phyloP scores from a whole-genome alignment of 2,888 invertebrate genomes.

The Drosophila prolongata region DNA sequence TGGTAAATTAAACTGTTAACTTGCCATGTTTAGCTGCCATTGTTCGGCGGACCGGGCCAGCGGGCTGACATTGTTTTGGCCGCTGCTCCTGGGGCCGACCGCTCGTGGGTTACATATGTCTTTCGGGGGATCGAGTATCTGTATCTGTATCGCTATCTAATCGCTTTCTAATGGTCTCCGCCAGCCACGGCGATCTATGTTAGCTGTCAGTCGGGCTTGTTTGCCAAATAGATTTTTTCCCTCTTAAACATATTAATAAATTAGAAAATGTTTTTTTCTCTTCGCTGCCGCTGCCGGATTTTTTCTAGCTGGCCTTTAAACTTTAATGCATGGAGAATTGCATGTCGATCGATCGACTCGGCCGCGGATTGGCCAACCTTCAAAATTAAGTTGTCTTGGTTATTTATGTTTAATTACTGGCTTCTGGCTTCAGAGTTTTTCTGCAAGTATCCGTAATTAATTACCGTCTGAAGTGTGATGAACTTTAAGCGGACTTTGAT shows the following conservation, averaged over 20 bases:
- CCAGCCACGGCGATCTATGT: slow-evolving; percentile 75
- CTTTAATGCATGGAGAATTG: slow-evolving; percentile 69
- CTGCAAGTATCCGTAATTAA: slow-evolving; percentile 57
- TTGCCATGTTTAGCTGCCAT: slow-evolving; percentile 82
- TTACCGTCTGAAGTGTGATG: slow-evolving; percentile 67
- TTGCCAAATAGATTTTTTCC: slow-evolving; percentile 73
- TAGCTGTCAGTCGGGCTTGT: slow-evolving; percentile 75
- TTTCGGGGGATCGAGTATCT: slow-evolving; percentile 49
- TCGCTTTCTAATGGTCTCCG: slow-evolving; percentile 77
- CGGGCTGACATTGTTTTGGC: slow-evolving; percentile 57
- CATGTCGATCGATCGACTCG: slow-evolving; percentile 60
- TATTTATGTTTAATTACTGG: slow-evolving; percentile 66
- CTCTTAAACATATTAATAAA: slow-evolving; percentile 75
- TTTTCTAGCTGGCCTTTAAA: slow-evolving; percentile 67
- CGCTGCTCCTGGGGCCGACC: slow-evolving; percentile 28
- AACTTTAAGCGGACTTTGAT: slow-evolving; percentile 67
- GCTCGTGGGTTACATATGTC: slow-evolving; percentile 73
- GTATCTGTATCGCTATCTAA: slow-evolving; percentile 74
- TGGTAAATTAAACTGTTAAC: slow-evolving; percentile 78
- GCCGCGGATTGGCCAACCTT: slow-evolving; percentile 58
- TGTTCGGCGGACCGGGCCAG: slow-evolving; percentile 56
- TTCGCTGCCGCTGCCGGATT: slow-evolving; percentile 14
- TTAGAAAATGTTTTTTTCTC: slow-evolving; percentile 75
- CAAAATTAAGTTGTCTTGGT: slow-evolving; percentile 75
- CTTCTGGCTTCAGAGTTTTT: slow-evolving; percentile 31